These are phyloP conservation scores for Oscheius sp. DNA, from an alignment of 2,888 invertebrate genomes.

Conservation along the genomic window DNA sequence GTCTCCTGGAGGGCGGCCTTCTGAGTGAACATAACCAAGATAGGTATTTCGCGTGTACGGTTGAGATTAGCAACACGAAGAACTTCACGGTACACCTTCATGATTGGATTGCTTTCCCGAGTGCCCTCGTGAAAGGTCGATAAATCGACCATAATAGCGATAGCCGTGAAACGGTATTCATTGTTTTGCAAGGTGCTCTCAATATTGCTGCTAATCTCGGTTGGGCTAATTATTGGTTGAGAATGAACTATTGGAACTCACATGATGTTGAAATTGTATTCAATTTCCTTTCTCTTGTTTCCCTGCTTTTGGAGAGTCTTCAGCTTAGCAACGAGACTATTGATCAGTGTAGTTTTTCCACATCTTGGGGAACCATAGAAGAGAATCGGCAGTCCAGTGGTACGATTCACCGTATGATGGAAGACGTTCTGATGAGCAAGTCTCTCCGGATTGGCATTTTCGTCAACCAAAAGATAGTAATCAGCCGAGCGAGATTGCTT, in stretches of 20 bases:
- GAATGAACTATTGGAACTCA: neutral
- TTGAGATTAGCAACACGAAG: neutral
- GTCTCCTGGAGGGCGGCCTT: neutral
- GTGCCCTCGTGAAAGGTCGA: neutral
- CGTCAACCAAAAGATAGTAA: too few relatives aligned
- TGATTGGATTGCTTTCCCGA: neutral
- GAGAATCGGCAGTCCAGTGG: neutral
- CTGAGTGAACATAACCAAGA: neutral
- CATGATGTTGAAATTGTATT: neutral
- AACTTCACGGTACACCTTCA: neutral
- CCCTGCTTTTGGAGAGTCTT: neutral
- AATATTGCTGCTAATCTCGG: neutral
- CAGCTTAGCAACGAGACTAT: neutral
- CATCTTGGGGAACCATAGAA: neutral
- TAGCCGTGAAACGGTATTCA: conserved; percentile 7
- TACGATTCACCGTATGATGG: too few relatives aligned
- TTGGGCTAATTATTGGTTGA: neutral
- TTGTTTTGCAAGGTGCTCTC: neutral
- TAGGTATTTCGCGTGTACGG: neutral
- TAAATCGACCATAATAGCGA: neutral
- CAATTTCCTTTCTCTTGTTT: too few relatives aligned
- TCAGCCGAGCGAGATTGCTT: too few relatives aligned
- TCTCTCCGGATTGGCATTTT: too few relatives aligned
- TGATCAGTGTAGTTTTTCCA: neutral
- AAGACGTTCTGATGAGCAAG: too few relatives aligned